Base-by-base conservation (phyloP, 2,888 invertebrate species). In the Eledona agricola region DNA sequence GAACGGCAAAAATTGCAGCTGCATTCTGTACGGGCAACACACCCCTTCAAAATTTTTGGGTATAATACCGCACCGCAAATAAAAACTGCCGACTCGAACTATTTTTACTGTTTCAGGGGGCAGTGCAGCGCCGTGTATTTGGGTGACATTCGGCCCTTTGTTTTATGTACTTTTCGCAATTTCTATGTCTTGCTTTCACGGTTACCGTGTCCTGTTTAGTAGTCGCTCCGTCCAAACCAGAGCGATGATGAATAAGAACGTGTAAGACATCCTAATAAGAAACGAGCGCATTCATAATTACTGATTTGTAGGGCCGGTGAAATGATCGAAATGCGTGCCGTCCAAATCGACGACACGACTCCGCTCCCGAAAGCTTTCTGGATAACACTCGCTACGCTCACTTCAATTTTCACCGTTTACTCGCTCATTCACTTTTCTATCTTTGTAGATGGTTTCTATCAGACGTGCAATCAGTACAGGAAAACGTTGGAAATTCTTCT, bases 381-480 rank as follows among this genome's bases (percentile, higher is more conserved):
- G 90, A 81, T 87, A 43, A 84, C 84, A 1, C 79, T 83, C 1
- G 81, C 84, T 0, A 80, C 83, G 28, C 76, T 88, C 16, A 83
- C 85, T 1, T 77, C 79, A 1, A 62, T 89, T 1, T 83, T 89
- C 69, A 80, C 81, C 4, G 69, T 88, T 10, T 86, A 90, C 58
- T 82, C 86, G 3, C 65, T 90, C 1, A 79, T 85, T 0, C 86
- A 89, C 71, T 86, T 89, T 5, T 77, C 85, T 1, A 81, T 90
- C 9, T 80, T 85, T 40, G 84, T 88, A 0, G 86, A 87, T 69
- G 92, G 92, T 0, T 90, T 85, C 66, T 78, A 84, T 42, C 83
- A 80, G 57, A 89, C 89, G n/a, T 92, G 92, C 70, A 84, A 82
- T 2, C 85, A 90, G 63, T 91, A 90, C 65, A 80, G 87, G 47